Evolutionary conservation across 2,797 vertebrate genomes (phyloP), one percentile per base, ranked within the genome.

Genomic region (Karalla daura): DNA sequence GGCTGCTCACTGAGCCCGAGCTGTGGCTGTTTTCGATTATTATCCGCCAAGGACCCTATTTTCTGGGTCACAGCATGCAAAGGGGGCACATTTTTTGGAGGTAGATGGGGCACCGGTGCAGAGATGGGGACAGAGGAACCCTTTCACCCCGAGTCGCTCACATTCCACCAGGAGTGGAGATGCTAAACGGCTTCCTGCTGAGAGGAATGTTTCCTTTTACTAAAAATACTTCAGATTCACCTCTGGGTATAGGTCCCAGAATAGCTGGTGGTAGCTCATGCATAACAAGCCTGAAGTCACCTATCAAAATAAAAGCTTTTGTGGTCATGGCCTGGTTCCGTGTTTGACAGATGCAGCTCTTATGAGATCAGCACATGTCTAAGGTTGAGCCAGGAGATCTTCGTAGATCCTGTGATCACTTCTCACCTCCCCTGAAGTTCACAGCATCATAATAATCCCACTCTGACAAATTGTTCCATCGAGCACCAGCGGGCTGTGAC

Each of bases 1-100:
- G 71, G 66, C 69, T 60, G 60, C 66, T 25, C 65, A 68, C 35
- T 15, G 58, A 70, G 37, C 65, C 54, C 23, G 45, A 46, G 65
- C 25, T 0, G 46, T 68, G 74, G 32, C 87, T 93, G 93, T 53
- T 88, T 89, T 66, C 78, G 50, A 93, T 93, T 92, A 93, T 58
- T 32, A 70, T 76, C 75, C 64, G 56, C 50, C 46, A 49, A 86
- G 70, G 73, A 85, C 63, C 73, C 54, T 74, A 83, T 93, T 93
- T 91, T 92, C 85, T 74, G 89, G 91, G 89, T 93, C 91, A 88
- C 56, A 74, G 75, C 69, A 70, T 75, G 76, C 50, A 70, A 84
- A 89, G 70, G 75, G 84, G 78, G 74, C 87, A 86, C 76, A 71
- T 75, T 84, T 90, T 84, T 90, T 84, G 86, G 20, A 73, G 63